phyloP scores from a whole-genome alignment of 2,888 invertebrate species.

The Pogonocherus hispidulus region DNA sequence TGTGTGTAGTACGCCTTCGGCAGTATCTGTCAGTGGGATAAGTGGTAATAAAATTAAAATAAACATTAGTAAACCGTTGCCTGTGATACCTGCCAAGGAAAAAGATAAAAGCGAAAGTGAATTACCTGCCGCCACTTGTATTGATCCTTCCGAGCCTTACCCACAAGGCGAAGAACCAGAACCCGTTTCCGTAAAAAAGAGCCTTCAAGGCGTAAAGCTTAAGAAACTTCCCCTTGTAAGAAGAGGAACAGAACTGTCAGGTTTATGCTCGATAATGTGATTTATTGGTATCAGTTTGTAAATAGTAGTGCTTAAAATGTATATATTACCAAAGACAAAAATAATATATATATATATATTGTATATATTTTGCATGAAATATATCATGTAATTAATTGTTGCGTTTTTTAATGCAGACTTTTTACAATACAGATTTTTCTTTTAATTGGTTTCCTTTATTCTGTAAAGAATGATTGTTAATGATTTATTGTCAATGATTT shows the following conservation, averaged over 20 bases:
- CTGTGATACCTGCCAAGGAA: slow-evolving; percentile 69
- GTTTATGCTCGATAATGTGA: slow-evolving; percentile 90
- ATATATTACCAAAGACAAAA: slow-evolving; percentile 11
- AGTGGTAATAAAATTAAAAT: slow-evolving; percentile 79
- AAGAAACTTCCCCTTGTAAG: slow-evolving; percentile 80
- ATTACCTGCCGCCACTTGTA: slow-evolving; percentile 50
- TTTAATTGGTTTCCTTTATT: slow-evolving; percentile 32
- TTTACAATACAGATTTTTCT: slow-evolving; percentile 19
- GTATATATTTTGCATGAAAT: slow-evolving; percentile 12
- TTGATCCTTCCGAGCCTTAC: slow-evolving; percentile 70
- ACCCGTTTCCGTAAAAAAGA: slow-evolving; percentile 76
- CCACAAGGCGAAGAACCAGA: slow-evolving; percentile 73
- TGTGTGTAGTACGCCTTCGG: slow-evolving; percentile 48
- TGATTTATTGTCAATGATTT: slow-evolving; percentile 42
- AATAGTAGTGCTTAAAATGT: slow-evolving; percentile 29
- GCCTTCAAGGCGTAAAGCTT: slow-evolving; percentile 76
- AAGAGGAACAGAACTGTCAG: slow-evolving; percentile 86
- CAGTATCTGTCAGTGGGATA: slow-evolving; percentile 52
- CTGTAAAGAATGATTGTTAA: slow-evolving; percentile 29
- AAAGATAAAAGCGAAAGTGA: slow-evolving; percentile 54
- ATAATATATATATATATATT: not conserved
- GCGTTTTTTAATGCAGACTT: slow-evolving; percentile 5
- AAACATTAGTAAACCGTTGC: slow-evolving; percentile 82
- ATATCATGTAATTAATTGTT: slow-evolving; percentile 24
- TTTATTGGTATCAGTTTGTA: slow-evolving; percentile 46